A percentile compares a stretch with the other conserved stretches of the same genome.
phyloP scores from a whole-genome alignment of 1,140 invertebrate species.

The Wasmannia auropunctata region DNA sequence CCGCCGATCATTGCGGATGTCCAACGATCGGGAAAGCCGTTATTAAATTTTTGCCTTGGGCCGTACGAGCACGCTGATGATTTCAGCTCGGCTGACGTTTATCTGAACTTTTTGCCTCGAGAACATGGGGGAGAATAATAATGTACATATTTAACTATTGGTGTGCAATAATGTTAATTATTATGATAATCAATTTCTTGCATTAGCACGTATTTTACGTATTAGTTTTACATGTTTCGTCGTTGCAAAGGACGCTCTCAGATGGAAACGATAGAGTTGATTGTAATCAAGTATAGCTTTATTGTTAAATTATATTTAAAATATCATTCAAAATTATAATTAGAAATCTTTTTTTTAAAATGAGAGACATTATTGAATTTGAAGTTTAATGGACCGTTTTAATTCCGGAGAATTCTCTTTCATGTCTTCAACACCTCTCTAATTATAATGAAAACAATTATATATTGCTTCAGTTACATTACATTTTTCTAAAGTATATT shows the following conservation, averaged over 20 bases:
- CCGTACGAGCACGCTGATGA: background rate
- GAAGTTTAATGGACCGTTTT: background rate
- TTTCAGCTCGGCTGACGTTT: slow-evolving; percentile 13
- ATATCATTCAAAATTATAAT: too few relatives aligned
- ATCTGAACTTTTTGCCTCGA: background rate
- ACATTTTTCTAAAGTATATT: background rate
- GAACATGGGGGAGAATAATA: background rate
- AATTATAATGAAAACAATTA: background rate
- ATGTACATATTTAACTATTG: background rate
- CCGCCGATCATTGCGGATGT: slow-evolving; percentile 19
- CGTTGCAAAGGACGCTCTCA: background rate
- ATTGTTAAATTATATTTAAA: too few relatives aligned
- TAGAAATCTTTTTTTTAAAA: too few relatives aligned
- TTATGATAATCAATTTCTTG: slow-evolving; percentile 7
- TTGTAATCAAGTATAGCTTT: background rate
- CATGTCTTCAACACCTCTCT: background rate
- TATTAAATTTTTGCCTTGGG: slow-evolving; percentile 50
- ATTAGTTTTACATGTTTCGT: background rate
- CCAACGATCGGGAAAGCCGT: slow-evolving; percentile 36
- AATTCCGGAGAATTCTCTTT: background rate
- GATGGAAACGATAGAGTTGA: background rate
- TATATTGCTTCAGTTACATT: background rate
- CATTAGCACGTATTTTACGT: background rate
- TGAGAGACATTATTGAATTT: background rate
- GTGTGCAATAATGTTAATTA: background rate